A percentile compares a stretch with the other conserved stretches of the same genome.
phyloP scores from a whole-genome alignment of 2,888 invertebrate genomes.

The Sesia bembeciformis region DNA sequence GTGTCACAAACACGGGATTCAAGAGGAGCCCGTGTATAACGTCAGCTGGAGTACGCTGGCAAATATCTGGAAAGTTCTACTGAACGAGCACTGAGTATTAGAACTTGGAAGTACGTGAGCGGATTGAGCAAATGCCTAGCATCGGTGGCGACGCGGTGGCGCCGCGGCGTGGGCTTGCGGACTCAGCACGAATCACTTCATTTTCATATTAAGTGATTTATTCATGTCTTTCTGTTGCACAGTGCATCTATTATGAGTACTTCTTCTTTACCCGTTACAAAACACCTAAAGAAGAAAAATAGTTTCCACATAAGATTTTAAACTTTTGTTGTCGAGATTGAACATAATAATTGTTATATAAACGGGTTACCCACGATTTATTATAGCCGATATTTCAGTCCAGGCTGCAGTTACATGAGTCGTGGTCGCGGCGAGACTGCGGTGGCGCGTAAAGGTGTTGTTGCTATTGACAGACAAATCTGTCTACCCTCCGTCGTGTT shows the following conservation, averaged over 20 bases:
- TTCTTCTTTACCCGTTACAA: too few species aligned
- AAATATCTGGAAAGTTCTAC: slow-evolving; percentile 15
- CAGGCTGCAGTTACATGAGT: too few species aligned
- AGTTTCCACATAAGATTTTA: too few species aligned
- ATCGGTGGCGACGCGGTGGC: slow-evolving; percentile 3
- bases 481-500: too few species aligned
- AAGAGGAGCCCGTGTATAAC: neutral
- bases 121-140: slow-evolving; percentile 12
- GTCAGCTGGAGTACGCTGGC: slow-evolving; percentile 10
- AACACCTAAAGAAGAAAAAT: too few species aligned
- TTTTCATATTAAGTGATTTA: slow-evolving; percentile 39
- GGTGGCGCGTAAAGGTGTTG: too few species aligned
- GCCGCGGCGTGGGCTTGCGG: slow-evolving; percentile 8
- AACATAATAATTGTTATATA: too few species aligned
- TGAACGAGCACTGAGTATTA: slow-evolving; percentile 16
- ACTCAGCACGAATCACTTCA: slow-evolving; percentile 35
- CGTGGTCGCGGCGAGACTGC: too few species aligned
- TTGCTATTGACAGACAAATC: too few species aligned
- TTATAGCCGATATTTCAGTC: too few species aligned
- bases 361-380: too few species aligned
- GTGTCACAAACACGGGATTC: neutral
- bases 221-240: slow-evolving; percentile 11
- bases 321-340: too few species aligned
- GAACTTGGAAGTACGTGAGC: slow-evolving; percentile 24
- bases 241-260: neutral